phyloP scores from a whole-genome alignment of 2,888 invertebrate species.

The Sipha maydis region DNA sequence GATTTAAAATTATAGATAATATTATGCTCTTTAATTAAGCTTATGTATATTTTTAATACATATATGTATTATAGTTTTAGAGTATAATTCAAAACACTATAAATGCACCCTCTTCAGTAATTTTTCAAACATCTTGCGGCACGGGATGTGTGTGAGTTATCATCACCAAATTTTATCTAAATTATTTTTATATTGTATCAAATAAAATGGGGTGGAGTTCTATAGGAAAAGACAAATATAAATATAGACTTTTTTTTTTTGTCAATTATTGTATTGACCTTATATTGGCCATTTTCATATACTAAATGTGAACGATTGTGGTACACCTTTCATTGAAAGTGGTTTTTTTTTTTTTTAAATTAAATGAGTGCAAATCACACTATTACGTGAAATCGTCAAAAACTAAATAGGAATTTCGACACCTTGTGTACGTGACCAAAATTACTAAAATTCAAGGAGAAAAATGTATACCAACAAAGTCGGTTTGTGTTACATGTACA shows the following conservation, averaged over 20 bases:
- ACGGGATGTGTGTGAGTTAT: no score
- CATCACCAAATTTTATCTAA: no score
- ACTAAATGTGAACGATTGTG: neutral
- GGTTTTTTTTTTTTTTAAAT: slow-evolving; percentile 20
- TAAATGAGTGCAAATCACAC: slow-evolving; percentile 29
- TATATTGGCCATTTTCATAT: neutral
- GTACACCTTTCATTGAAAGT: neutral
- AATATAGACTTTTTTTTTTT: neutral
- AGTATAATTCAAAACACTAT: neutral
- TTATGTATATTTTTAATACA: no score
- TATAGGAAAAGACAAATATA: slow-evolving; percentile 4
- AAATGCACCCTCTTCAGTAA: no score
- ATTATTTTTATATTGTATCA: neutral
- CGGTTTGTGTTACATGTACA: neutral
- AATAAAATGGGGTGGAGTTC: neutral
- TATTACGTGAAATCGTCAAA: neutral
- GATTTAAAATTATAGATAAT: no score
- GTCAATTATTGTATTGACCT: slow-evolving; percentile 1
- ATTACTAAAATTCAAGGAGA: slow-evolving; percentile 1
- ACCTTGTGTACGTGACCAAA: slow-evolving; percentile 38
- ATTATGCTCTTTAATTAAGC: no score
- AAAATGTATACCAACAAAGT: neutral
- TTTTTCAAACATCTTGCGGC: no score
- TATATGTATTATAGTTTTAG: no score
- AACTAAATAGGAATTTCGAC: slow-evolving; percentile 34